Base-by-base conservation (phyloP, 2,113 vertebrate species). In the Rallus limicola region DNA sequence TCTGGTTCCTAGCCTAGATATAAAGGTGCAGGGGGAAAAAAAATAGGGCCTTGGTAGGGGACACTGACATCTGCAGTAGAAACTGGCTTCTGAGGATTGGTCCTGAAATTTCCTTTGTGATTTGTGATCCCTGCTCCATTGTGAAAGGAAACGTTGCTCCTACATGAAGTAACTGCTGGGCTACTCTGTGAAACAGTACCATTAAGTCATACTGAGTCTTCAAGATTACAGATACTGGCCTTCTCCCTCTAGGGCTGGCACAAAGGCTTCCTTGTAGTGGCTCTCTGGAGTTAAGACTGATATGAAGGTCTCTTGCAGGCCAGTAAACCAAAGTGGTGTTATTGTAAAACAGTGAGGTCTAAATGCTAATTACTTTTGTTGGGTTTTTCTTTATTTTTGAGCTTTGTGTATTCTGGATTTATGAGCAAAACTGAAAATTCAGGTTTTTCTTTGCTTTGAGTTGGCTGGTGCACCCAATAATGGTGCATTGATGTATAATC, bases 381-480 rank as follows among this genome's bases (percentile, higher is more conserved):
- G 42, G 42, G 16, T 16, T 46, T 24, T 9, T 14, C 34, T 46
- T 42, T 8, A 29, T 20, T 52, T 28, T 5, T 60, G 42, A 86
- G 44, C 21, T 90, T 94, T 85, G 46, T 80, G 82, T 92, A 69
- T 76, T 85, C 40, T 65, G 44, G 29, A 53, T 82, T 95, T 95
- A 69, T 88, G 36, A 77, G 31, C 34, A 77, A 62, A 96, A 42
- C 48, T 53, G 33, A 80, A 89, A 82, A 65, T 40, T 59, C 29
- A 59, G 34, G 24, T 77, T 80, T 88, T 78, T 28, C 34, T 93
- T 83, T 80, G 46, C 70, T 77, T 76, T 65, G 8, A 69, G 44
- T 84, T 95, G 87, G 82, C 81, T 1, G 0, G 33, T 53, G 34
- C 52, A 48, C 52, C 24, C 15, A 91, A 34, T 94, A 86, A 59